These are phyloP conservation scores for Drosophila helvetica DNA, from an alignment of 2,888 invertebrate genomes.

Conservation along the genomic window DNA sequence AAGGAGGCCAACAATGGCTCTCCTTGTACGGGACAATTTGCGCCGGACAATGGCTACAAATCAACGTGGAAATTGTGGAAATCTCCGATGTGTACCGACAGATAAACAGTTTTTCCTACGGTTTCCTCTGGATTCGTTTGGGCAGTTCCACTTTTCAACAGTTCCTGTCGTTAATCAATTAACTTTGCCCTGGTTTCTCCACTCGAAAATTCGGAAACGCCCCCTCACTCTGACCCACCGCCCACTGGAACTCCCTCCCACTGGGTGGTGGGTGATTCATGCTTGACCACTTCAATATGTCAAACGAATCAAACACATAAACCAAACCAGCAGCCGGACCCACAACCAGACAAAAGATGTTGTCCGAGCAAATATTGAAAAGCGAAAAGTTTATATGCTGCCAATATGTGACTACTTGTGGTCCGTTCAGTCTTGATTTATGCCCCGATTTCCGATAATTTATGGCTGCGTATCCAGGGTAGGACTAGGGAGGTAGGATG, in stretches of 20 bases:
- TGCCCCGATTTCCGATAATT: conserved; percentile 80
- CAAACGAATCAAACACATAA: conserved; percentile 75
- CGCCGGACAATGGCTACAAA: conserved; percentile 76
- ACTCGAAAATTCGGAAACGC: conserved; percentile 53
- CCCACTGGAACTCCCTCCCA: conserved; percentile 8
- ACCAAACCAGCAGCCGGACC: conserved; percentile 8
- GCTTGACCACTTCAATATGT: conserved; percentile 83
- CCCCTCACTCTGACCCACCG: conserved; percentile 29
- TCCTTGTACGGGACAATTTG: conserved; percentile 68
- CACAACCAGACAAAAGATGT: conserved; percentile 36
- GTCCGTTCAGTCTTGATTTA: conserved; percentile 71
- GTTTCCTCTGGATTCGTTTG: conserved; percentile 29
- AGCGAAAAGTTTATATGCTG: conserved; percentile 74
- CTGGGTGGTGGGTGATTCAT: conserved; percentile 46
- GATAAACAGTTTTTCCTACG: conserved; percentile 40
- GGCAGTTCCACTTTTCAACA: conserved; percentile 48
- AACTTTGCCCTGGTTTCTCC: conserved; percentile 64
- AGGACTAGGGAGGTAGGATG: background rate
- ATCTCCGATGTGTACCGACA: conserved; percentile 31
- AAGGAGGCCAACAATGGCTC: conserved; percentile 22
- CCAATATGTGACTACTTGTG: conserved; percentile 54
- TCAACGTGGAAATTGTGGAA: conserved; percentile 54
- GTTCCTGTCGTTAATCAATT: conserved; percentile 72
- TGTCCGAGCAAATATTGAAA: conserved; percentile 72
- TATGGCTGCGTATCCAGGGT: conserved; percentile 59